phyloP scores from a whole-genome alignment of 2,888 invertebrate genomes.

The Amphipoea oculea region DNA sequence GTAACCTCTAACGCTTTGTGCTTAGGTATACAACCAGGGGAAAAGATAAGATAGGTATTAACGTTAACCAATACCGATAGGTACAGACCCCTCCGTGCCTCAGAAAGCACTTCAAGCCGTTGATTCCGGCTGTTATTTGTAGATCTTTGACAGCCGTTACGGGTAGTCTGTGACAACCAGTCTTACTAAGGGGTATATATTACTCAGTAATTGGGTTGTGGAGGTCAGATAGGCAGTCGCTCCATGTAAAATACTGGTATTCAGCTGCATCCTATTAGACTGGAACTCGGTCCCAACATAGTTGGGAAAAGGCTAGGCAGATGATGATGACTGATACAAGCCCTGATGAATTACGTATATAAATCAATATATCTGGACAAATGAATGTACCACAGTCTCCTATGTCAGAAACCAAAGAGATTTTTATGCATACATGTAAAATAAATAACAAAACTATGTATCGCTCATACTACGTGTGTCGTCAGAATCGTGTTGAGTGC shows the following conservation, averaged over 20 bases:
- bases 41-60: too few relatives aligned
- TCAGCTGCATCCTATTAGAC: not conserved
- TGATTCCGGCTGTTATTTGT: not conserved
- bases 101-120: not conserved
- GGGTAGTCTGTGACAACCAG: not conserved
- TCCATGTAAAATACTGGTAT: not conserved
- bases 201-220: not conserved
- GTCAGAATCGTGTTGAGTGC: constrained; percentile 18
- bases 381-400: not conserved
- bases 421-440: not conserved
- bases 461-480: not conserved
- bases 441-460: constrained; percentile 29
- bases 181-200: not conserved
- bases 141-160: not conserved
- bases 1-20: not conserved
- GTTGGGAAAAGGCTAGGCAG: not conserved
- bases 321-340: not conserved
- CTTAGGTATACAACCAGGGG: not conserved
- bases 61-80: too few relatives aligned
- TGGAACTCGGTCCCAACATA: not conserved
- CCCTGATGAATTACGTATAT: not conserved
- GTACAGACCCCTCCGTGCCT: too few relatives aligned
- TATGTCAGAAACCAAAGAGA: constrained; percentile 3
- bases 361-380: not conserved
- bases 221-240: not conserved